Evolutionary conservation across 2,888 invertebrate species (phyloP).

Genomic region (Laspeyria flexula): DNA sequence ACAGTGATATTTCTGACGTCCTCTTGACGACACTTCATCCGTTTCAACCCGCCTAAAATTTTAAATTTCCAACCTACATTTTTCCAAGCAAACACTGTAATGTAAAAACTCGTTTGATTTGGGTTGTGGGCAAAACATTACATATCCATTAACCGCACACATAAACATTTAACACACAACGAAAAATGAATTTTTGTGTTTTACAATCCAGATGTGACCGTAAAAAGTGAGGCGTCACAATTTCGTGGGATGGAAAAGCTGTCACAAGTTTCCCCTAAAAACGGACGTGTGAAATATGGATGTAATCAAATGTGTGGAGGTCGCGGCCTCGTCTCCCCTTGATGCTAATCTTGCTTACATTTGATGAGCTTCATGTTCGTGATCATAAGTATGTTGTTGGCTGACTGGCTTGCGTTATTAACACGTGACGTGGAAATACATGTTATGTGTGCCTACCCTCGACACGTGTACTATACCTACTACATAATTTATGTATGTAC

Average conservation of each 20-base stretch:
- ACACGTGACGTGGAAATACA: background rate
- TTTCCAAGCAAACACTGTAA: conserved; percentile 16
- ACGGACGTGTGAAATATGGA: conserved; percentile 61
- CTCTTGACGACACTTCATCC: background rate
- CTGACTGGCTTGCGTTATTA: conserved; percentile 11
- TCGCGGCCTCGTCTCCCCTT: conserved; percentile 30
- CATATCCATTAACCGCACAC: conserved; percentile 30
- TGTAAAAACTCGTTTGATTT: conserved; percentile 31
- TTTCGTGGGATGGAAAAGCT: conserved; percentile 60
- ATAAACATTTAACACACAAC: conserved; percentile 2
- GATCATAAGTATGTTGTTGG: conserved; percentile 9
- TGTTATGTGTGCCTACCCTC: background rate
- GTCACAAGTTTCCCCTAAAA: conserved; percentile 58
- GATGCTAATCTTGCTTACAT: conserved; percentile 29
- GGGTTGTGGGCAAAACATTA: conserved; percentile 29
- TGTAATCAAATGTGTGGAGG: conserved; percentile 55
- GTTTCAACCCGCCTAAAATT: background rate
- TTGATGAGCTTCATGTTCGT: conserved; percentile 12
- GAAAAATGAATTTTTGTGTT: conserved; percentile 19
- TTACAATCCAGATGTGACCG: conserved; percentile 46
- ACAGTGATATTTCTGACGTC: background rate
- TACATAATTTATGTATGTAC: background rate
- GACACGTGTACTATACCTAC: background rate
- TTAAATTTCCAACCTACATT: conserved; percentile 1
- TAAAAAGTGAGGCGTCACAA: conserved; percentile 63